These are phyloP conservation scores for Tethea ocularis DNA, from an alignment of 2,888 invertebrate genomes.

Conservation along the genomic window DNA sequence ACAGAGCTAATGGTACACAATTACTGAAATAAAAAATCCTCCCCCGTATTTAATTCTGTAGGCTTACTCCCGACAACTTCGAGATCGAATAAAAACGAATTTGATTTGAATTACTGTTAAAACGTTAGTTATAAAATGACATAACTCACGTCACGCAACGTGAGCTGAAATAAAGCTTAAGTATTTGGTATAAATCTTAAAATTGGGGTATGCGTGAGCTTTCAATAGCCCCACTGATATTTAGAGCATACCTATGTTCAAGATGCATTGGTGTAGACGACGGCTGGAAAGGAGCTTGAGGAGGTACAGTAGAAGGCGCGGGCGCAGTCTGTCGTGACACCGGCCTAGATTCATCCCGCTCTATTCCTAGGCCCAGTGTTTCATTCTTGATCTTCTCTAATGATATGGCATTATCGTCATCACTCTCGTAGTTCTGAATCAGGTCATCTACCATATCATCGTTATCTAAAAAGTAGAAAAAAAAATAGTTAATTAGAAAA, in stretches of 20 bases:
- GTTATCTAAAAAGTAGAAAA: slow-evolving; percentile 47
- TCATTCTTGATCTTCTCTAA: slow-evolving; percentile 89
- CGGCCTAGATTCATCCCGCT: slow-evolving; percentile 55
- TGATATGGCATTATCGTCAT: slow-evolving; percentile 90
- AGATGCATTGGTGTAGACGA: slow-evolving; percentile 93
- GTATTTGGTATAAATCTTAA: no score
- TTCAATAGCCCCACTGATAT: not conserved
- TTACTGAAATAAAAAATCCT: no score
- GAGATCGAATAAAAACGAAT: no score
- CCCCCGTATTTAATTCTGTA: no score
- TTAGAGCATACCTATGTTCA: slow-evolving; percentile 85
- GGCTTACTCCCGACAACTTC: no score
- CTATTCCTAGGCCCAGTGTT: slow-evolving; percentile 65
- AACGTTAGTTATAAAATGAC: no score
- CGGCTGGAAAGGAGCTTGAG: slow-evolving; percentile 95
- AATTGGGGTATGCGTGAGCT: not conserved
- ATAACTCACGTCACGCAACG: no score
- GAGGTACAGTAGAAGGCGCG: slow-evolving; percentile 74
- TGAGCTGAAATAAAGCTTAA: no score
- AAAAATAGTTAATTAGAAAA: not conserved
- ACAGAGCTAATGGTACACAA: no score
- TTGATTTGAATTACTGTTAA: no score
- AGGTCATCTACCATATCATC: slow-evolving; percentile 64
- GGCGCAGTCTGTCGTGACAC: slow-evolving; percentile 43
- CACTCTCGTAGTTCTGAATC: slow-evolving; percentile 82